Evolutionary conservation across 2,113 vertebrate genomes (phyloP), one percentile per base, ranked within the genome.

Genomic region (Amblyopsis rosae): DNA sequence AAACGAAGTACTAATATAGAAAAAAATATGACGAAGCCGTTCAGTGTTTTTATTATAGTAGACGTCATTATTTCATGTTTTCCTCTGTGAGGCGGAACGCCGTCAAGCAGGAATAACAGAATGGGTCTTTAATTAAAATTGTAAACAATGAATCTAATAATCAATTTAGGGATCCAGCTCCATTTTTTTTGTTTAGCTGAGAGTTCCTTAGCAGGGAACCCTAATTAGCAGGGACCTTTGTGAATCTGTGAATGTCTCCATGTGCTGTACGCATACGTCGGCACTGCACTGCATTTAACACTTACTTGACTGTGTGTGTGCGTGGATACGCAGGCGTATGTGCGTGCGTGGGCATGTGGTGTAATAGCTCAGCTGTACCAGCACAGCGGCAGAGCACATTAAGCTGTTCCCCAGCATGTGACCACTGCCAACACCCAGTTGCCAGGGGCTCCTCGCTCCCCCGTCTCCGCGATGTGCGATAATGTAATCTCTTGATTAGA

Each of bases 401-500:
- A 82, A 85, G 83, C 77, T 56, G 64, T 81, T 84, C 78, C 66
- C 35, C 65, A 59, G 67, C 70, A 63, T 62, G 70, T 47, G 35
- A 60, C 81, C 70, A 26, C 68, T 74, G 78, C 76, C 80, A 84
- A 55, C 72, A 67, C 76, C 66, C 69, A 55, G 80, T 82, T 82
- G 75, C 85, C 82, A 63, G 72, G 71, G 82, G 84, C 82, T 77
- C 65, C 65, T 41, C 75, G 58, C 70, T 72, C 79, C 69, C 59
- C 73, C 33, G 62, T 69, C 56, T 61, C 76, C 60, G 74, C 33
- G 62, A 85, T 81, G 81, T 61, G 75, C 80, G 88, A 87, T 91
- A 87, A 90, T 89, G 83, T 87, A 90, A 90, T 90, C 87, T 85
- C 88, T 90, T 87, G 86, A 92, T 93, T 91, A 88, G 82, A 91